phyloP scores from a whole-genome alignment of 2,888 invertebrate genomes.

The Chydorus sphaericus region DNA sequence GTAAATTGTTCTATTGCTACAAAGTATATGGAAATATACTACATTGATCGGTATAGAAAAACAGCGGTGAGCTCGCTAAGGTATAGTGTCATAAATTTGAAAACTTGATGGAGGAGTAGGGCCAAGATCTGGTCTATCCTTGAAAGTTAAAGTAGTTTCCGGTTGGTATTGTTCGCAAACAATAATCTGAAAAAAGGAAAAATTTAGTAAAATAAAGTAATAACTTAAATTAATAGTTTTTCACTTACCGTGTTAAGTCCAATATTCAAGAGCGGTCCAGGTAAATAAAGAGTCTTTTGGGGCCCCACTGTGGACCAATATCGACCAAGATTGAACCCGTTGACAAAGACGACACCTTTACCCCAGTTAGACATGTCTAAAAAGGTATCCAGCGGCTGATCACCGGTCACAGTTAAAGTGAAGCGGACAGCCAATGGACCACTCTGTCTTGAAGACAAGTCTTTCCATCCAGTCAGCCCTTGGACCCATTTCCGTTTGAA shows the following conservation, averaged over 20 bases:
- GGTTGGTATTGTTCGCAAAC: not conserved
- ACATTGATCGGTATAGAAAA: too few species aligned
- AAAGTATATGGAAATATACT: too few species aligned
- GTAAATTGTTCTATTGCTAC: too few species aligned
- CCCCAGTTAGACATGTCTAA: conserved; percentile 66
- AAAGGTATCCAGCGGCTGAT: conserved; percentile 51
- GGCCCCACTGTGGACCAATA: conserved; percentile 67
- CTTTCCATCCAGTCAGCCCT: conserved; percentile 19
- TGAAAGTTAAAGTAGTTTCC: too few species aligned
- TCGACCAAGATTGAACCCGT: conserved; percentile 71
- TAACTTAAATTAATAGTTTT: too few species aligned
- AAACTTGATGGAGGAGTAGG: too few species aligned
- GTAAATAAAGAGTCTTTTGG: conserved; percentile 66
- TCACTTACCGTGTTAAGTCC: conserved; percentile 43
- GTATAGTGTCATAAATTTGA: too few species aligned
- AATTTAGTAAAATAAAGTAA: not conserved
- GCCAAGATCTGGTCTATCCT: too few species aligned
- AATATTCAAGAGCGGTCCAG: conserved; percentile 49
- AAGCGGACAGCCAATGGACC: not conserved
- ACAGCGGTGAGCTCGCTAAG: too few species aligned
- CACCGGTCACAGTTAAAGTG: conserved; percentile 22
- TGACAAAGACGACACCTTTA: conserved; percentile 70
- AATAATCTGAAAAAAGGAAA: not conserved
- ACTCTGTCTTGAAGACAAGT: too few species aligned
- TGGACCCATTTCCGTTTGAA: conserved; percentile 36